Percentiles rank a stretch among this genome's conserved stretches.
phyloP scores from a whole-genome alignment of 2,888 invertebrate genomes.

The Dioctria linearis region DNA sequence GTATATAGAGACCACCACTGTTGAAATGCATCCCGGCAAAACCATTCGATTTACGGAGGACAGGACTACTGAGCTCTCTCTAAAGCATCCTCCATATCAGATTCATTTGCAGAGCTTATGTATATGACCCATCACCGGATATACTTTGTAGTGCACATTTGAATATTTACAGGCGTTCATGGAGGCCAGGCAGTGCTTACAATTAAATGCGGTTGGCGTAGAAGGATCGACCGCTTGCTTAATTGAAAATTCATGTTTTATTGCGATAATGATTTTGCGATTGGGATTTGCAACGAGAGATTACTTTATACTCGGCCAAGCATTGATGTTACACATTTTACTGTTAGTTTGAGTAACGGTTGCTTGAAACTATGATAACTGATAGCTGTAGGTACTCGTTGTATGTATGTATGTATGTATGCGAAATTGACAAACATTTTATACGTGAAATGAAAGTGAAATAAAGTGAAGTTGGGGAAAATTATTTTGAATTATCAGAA shows the following conservation, averaged over 20 bases:
- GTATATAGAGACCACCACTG: neutral
- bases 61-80: neutral
- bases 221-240: slow-evolving; percentile 12
- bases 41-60: slow-evolving; percentile 33
- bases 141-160: slow-evolving; percentile 26
- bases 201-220: slow-evolving; percentile 35
- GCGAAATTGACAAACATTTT: too few species aligned
- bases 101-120: slow-evolving; percentile 17
- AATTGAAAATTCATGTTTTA: slow-evolving; percentile 47
- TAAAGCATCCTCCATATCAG: slow-evolving; percentile 29
- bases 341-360: neutral
- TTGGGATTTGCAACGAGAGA: slow-evolving; percentile 6
- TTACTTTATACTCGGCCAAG: slow-evolving; percentile 7
- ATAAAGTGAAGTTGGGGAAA: too few species aligned
- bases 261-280: slow-evolving; percentile 34
- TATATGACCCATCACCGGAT: slow-evolving; percentile 25
- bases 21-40: neutral
- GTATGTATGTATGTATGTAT: too few species aligned
- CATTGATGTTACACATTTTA: too few species aligned
- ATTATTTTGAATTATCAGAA: too few species aligned
- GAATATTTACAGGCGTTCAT: slow-evolving; percentile 20
- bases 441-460: too few species aligned
- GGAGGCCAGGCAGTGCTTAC: slow-evolving; percentile 20
- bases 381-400: too few species aligned
- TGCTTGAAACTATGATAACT: too few species aligned